Percentiles rank a stretch among this genome's conserved stretches.
phyloP scores from a whole-genome alignment of 1,140 invertebrate species.

The Lamellibrachia luymesi region DNA sequence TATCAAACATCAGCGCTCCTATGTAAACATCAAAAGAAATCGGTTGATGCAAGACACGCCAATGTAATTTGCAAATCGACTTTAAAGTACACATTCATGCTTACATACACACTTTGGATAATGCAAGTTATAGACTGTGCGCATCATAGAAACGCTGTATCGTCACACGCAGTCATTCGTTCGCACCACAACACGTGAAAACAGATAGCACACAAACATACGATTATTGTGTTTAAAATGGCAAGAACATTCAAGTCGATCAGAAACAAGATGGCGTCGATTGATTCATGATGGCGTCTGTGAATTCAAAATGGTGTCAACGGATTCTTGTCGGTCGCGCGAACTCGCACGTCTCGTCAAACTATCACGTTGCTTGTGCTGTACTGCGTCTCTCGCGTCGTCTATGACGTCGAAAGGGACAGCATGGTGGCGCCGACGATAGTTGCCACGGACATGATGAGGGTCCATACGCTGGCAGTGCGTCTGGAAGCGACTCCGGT shows the following conservation, averaged over 20 bases:
- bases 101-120: neutral
- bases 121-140: neutral
- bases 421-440: neutral
- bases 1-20: neutral
- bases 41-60: neutral
- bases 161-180: neutral
- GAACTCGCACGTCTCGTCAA: neutral
- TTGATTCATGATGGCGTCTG: neutral
- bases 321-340: no score
- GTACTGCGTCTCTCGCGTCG: neutral
- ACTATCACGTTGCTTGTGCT: neutral
- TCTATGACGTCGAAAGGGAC: neutral
- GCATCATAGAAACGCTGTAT: neutral
- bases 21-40: neutral
- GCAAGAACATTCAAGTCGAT: neutral
- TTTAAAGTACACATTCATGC: neutral
- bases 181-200: neutral
- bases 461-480: neutral
- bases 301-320: neutral
- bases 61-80: neutral
- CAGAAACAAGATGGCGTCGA: neutral
- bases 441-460: neutral
- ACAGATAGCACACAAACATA: neutral
- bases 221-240: neutral
- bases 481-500: neutral